Base-by-base conservation (phyloP, 2,888 invertebrate species). In the Caradrina clavipalpis region DNA sequence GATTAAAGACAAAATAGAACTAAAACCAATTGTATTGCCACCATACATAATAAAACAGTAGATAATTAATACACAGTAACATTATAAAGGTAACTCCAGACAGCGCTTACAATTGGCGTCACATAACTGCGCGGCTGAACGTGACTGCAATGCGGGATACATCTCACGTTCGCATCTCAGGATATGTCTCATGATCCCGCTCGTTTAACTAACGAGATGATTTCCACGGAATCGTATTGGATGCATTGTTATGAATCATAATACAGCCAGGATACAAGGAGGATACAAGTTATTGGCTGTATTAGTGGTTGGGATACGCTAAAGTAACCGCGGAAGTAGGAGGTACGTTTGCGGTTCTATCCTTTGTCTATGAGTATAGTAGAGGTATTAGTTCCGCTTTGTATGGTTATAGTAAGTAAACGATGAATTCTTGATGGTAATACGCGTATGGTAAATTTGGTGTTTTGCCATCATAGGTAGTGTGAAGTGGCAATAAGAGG, bases 111-210 rank as follows among this genome's bases (percentile, higher is more conserved):
- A 60, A 69, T 72, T 65, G 73, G 69, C 65, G 69, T 66, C 81
- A 76, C 57, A 74, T 72, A 73, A 69, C 70, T 68, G 79, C 45
- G 66, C 54, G 61, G 45, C 39, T 50, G 58, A 3, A 82, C 82
- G 82, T 82, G 82, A 82, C 78, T 57, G 72, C 22, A 76, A 69
- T 78, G 11, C 63, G 31, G 19, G 74, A 78, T 54, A 63, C 35
- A 66, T 67, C 74, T 21, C 74, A 67, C 74, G 74, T 63, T 50
- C 69, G 8, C 31, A 26, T 78, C 79, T 54, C 69, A 69, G 74
- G 78, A 78, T 77, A 68, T 77, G 75, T 73, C 64, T 60, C 60
- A 54, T 59, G 68, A 73, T 78, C 65, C 50, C 67, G 59, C 54
- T 64, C 68, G 68, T 79, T 82, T 82, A 80, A 69, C 73, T 71